These are phyloP conservation scores for Oscheius sp. DNA, from an alignment of 2,888 invertebrate genomes.

Conservation along the genomic window DNA sequence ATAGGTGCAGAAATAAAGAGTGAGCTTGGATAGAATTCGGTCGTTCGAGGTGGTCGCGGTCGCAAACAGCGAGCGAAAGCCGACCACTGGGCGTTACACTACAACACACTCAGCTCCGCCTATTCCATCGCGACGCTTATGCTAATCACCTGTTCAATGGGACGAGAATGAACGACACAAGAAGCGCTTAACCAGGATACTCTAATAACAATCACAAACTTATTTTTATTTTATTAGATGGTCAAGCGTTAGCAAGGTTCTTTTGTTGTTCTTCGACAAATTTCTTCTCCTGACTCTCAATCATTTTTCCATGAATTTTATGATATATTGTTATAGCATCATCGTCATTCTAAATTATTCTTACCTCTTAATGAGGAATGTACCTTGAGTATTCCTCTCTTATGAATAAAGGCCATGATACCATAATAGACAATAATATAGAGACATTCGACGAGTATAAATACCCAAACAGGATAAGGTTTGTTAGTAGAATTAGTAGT, in stretches of 20 bases:
- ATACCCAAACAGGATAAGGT: slow-evolving; percentile 6
- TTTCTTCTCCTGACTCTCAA: slow-evolving; percentile 27
- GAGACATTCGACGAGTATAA: slow-evolving; percentile 26
- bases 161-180: neutral
- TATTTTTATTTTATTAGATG: too few relatives aligned
- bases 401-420: slow-evolving; percentile 9
- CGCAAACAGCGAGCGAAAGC: slow-evolving; percentile 32
- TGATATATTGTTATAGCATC: slow-evolving; percentile 25
- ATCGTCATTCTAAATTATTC: slow-evolving; percentile 14
- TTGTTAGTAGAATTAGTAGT: too few relatives aligned
- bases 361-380: neutral
- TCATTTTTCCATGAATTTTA: slow-evolving; percentile 22
- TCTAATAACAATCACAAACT: too few relatives aligned
- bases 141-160: neutral
- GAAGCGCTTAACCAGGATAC: too few relatives aligned
- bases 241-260: slow-evolving; percentile 2
- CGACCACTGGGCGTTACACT: slow-evolving; percentile 22
- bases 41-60: slow-evolving; percentile 31
- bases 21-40: slow-evolving; percentile 19
- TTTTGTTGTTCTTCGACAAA: slow-evolving; percentile 28
- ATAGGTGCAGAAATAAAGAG: slow-evolving; percentile 22
- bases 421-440: slow-evolving; percentile 12
- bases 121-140: too few relatives aligned
- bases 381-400: slow-evolving; percentile 15
- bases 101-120: slow-evolving; percentile 20